A percentile compares a stretch with the other conserved stretches of the same genome.
These are phyloP conservation scores for Passer domesticus DNA, from an alignment of 2,113 vertebrate genomes.

Conservation along the genomic window DNA sequence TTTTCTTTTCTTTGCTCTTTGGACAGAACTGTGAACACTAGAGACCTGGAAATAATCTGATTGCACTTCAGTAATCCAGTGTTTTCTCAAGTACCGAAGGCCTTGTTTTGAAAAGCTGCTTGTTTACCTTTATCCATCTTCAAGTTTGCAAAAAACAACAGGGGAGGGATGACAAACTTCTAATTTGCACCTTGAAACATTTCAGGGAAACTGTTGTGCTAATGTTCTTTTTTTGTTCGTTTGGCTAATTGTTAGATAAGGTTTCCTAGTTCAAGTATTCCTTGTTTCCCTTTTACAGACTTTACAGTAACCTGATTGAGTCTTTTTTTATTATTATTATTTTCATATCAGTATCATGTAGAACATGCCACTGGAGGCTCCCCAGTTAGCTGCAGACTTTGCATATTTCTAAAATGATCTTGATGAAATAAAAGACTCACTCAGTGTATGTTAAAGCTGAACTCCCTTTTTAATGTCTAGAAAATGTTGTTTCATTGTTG, in stretches of 20 bases:
- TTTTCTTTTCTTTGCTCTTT: slow-evolving; percentile 59
- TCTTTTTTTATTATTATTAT: not conserved
- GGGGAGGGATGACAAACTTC: slow-evolving; percentile 18
- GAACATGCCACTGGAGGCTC: not conserved
- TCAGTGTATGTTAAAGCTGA: slow-evolving; percentile 16
- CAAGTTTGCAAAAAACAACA: slow-evolving; percentile 25
- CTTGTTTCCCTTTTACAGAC: slow-evolving; percentile 3
- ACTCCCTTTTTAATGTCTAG: not conserved
- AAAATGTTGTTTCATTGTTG: not conserved
- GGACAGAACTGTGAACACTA: slow-evolving; percentile 80
- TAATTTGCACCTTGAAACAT: slow-evolving; percentile 66
- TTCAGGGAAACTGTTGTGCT: slow-evolving; percentile 77
- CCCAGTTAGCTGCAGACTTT: not conserved
- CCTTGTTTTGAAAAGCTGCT: slow-evolving; percentile 74
- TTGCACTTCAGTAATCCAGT: slow-evolving; percentile 79
- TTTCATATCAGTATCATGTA: not conserved
- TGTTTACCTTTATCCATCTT: slow-evolving; percentile 55
- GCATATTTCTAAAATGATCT: not conserved
- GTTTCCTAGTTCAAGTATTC: slow-evolving; percentile 8
- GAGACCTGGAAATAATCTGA: slow-evolving; percentile 59
- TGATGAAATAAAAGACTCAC: not conserved
- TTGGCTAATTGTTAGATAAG: not conserved
- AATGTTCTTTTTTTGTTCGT: slow-evolving; percentile 43
- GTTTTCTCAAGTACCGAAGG: slow-evolving; percentile 74
- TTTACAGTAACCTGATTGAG: not conserved